Evolutionary conservation across 2,888 invertebrate genomes (phyloP), one percentile per base, ranked within the genome.

Genomic region (Watsonalla binaria): DNA sequence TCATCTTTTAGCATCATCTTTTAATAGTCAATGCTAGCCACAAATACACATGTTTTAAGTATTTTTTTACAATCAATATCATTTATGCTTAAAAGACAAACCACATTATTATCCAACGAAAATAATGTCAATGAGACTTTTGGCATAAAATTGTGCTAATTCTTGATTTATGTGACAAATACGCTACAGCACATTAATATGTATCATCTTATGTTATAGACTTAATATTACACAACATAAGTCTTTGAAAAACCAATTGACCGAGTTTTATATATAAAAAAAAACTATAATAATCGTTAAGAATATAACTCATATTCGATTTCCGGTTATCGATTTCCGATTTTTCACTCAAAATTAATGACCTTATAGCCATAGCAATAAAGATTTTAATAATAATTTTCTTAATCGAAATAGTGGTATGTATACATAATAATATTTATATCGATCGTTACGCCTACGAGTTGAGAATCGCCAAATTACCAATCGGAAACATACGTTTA

Each of bases 311-410:
- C 49, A 15, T 37, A 37, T 37, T 34, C 15, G 37, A 49, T 49
- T 49, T 49, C 49, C 49, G 49, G 37, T 37, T 34, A 49, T 49
- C 49, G 49, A 39, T 49, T 49, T 49, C 49, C 49, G 39, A 49
- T 49, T 49, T 49, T 49, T 49, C 49, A 14, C 42, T 42, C 35
- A 34, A 35, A 14, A 48, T 48, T 48, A 35, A 48, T 35, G 34
- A 48, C 35, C 34, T 49, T 37, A 42, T 37, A 42, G 42, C 5
- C 11, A 42, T 42, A 11, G 11, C 5, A 8, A 42, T 42, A 42
- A 11, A 8, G 42, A 42, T 42, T 42, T 42, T 42, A 11, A 42
- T 42, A 42, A 42, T 42, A 42, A 11, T 42, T 42, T 42, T 42
- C 42, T 42, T 42, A 42, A 42, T 42, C 42, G 42, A 42, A 42